phyloP scores from a whole-genome alignment of 53 echinoderm and acorn worm species.

The Temnopleurus reevesii region DNA sequence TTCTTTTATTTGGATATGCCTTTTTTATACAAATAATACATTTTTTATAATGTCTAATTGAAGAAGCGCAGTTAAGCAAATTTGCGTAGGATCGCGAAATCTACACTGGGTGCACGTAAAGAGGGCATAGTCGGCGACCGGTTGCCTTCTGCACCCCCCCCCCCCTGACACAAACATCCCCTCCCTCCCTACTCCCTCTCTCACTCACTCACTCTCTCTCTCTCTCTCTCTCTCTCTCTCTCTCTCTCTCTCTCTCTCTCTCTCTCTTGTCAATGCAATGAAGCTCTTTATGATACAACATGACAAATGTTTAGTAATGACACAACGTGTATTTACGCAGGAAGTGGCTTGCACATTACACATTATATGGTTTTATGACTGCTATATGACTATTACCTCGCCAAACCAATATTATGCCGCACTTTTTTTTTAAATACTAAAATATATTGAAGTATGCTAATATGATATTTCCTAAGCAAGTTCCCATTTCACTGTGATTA shows the following conservation, averaged over 20 bases:
- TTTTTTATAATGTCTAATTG: not conserved
- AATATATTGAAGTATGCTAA: no score
- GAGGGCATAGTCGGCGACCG: not conserved
- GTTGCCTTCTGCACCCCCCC: not conserved
- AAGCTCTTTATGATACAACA: not conserved
- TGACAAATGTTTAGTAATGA: not conserved
- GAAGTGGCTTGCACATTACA: slow-evolving; percentile 10
- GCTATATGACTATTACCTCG: not conserved
- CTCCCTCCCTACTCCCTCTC: not conserved
- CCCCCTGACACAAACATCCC: not conserved
- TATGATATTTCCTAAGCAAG: no score
- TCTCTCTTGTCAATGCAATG: no score
- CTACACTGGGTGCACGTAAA: no score
- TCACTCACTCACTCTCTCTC: not conserved
- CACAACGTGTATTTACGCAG: no score
- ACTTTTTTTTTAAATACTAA: no score
- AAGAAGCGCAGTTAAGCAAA: not conserved
- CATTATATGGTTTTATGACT: not conserved
- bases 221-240: not conserved
- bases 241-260: slow-evolving; percentile 13
- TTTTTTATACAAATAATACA: not conserved
- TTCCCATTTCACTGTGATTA: no score
- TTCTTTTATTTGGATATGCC: not conserved
- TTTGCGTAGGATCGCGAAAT: not conserved
- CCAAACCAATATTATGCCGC: not conserved